Base-by-base conservation (phyloP, 2,797 vertebrate genomes). In the Petrocephalus schoutedeni region DNA sequence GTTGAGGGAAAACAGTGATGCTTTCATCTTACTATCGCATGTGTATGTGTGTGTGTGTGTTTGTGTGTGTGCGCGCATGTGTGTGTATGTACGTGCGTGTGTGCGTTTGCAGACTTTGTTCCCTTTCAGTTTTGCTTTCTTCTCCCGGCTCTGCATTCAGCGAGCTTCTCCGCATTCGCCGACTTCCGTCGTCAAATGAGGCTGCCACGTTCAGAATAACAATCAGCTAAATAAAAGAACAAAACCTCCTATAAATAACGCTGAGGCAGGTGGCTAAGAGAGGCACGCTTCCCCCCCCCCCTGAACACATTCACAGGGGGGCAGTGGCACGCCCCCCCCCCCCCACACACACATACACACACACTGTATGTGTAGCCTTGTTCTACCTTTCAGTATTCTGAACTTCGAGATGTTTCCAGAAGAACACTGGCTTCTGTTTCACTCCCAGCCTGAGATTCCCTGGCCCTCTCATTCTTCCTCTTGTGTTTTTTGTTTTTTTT, bases 351-450 rank as follows among this genome's bases (percentile, higher is more conserved):
- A 36, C 93, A 95, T 92, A 67, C 91, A 93, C 93, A 95, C 94
- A 36, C 36, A 95, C 94, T 96, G 95, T 95, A 94, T 96, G 93
- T 93, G 96, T 97, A 96, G 96, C 97, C 96, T 97, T 97, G 95
- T 96, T 97, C 94, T 96, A 97, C 96, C 95, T 96, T 96, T 97
- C 96, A 97, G 97, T 98, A 97, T 98, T 95, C 96, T 96, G 93
- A 94, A 94, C 95, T 96, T 93, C 92, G 93, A 91, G 94, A 95
- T 95, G 95, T 97, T 94, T 95, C 95, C 95, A 95, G 95, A 96
- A 96, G 95, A 94, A 94, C 96, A 95, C 93, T 95, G 94, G 94
- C 95, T 94, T 96, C 94, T 94, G 93, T 92, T 95, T 96, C 96
- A 95, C 95, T 95, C 96, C 96, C 96, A 95, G 96, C 96, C 95